These are phyloP conservation scores for Speoplatyrhinus poulsoni DNA, from an alignment of 2,113 vertebrate species.

Conservation along the genomic window DNA sequence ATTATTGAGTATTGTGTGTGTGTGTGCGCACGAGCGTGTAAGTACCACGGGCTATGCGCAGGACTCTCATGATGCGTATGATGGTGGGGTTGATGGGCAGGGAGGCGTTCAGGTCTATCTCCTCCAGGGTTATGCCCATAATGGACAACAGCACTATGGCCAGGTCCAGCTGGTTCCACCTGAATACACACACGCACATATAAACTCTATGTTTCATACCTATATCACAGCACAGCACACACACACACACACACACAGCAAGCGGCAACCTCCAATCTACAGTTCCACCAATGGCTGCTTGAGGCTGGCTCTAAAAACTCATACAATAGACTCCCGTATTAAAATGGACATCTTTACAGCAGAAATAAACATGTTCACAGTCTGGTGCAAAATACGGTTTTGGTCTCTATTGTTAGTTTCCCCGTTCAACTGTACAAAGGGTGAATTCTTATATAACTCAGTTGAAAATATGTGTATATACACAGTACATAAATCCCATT, in stretches of 20 bases:
- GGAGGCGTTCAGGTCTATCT: slow-evolving; percentile 71
- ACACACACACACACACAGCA: slow-evolving; percentile 4
- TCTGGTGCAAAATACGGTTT: too few relatives aligned
- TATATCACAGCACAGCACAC: slow-evolving; percentile 1
- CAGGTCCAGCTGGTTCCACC: slow-evolving; percentile 75
- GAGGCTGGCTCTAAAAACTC: not conserved
- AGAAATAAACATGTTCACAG: too few relatives aligned
- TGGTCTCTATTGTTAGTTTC: too few relatives aligned
- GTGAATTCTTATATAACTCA: not conserved
- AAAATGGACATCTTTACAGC: too few relatives aligned
- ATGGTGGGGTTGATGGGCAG: slow-evolving; percentile 75
- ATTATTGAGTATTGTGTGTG: slow-evolving; percentile 18
- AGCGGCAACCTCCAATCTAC: too few relatives aligned
- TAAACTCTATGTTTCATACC: too few relatives aligned
- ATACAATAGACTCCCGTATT: not conserved
- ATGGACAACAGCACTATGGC: slow-evolving; percentile 74
- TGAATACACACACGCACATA: slow-evolving; percentile 31
- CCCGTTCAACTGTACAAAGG: too few relatives aligned
- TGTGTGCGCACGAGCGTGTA: slow-evolving; percentile 20
- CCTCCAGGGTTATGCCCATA: slow-evolving; percentile 73
- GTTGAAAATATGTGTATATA: not conserved
- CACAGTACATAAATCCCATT: slow-evolving; percentile 10
- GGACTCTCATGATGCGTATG: slow-evolving; percentile 74
- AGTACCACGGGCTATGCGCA: slow-evolving; percentile 70
- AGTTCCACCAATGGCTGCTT: too few relatives aligned